Percentiles rank a stretch among this genome's conserved stretches.
phyloP scores from a whole-genome alignment of 2,888 invertebrate species.

The Acholoe squamosa region DNA sequence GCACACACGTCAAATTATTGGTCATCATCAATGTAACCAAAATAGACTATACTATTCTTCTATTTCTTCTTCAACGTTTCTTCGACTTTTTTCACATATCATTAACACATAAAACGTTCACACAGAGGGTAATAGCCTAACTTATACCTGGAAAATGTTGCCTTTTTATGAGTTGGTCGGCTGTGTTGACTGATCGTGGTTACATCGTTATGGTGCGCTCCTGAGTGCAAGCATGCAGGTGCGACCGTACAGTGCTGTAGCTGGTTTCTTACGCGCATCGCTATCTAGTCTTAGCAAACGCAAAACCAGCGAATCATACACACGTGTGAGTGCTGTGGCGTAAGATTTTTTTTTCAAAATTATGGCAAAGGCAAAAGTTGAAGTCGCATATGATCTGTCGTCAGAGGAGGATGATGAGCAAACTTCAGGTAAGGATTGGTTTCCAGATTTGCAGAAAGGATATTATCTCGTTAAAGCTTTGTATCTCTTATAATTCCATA shows the following conservation, averaged over 20 bases:
- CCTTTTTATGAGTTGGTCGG: background rate
- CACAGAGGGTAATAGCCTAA: background rate
- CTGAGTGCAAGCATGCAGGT: background rate
- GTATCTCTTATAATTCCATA: background rate
- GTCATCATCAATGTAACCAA: no score
- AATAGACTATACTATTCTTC: no score
- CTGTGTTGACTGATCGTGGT: background rate
- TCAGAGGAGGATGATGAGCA: constrained; percentile 7
- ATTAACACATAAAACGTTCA: background rate
- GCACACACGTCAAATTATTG: no score
- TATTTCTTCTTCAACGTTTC: no score
- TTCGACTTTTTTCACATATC: background rate
- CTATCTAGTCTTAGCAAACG: no score
- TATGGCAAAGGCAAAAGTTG: constrained; percentile 9
- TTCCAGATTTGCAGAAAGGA: background rate
- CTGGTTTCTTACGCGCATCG: background rate
- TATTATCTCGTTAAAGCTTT: background rate
- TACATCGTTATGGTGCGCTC: background rate
- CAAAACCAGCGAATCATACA: background rate
- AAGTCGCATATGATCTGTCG: constrained; percentile 32
- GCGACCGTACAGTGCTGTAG: background rate
- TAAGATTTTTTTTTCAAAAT: background rate
- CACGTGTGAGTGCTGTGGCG: background rate
- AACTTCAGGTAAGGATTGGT: background rate
- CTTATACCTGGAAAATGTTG: background rate